Conservation (phyloP, 1,140 invertebrate species). For the Pseudomyrmex flavicornis region DNA sequence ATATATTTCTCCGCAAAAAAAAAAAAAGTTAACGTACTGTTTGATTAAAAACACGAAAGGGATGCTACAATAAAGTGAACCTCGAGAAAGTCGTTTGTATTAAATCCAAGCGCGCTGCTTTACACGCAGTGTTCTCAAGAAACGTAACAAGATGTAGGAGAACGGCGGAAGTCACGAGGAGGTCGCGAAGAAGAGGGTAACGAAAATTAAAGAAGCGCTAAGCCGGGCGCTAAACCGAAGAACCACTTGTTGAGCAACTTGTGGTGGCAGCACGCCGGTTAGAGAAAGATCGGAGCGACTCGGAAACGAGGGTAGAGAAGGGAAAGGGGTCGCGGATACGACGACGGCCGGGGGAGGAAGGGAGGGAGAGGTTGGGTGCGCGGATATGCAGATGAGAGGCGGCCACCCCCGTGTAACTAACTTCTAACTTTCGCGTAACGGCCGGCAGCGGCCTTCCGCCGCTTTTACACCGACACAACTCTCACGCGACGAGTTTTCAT, state of each 20-base stretch:
- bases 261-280: conserved; percentile 75
- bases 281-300: conserved; percentile 70
- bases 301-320: conserved; percentile 65
- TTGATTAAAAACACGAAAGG: background rate
- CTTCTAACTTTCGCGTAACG: conserved; percentile 81
- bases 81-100: background rate
- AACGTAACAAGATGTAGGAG: background rate
- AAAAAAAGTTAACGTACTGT: background rate
- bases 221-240: conserved; percentile 84
- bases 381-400: conserved; percentile 84
- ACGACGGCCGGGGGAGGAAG: conserved; percentile 53
- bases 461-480: conserved; percentile 55
- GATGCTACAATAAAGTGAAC: background rate
- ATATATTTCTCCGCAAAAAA: background rate
- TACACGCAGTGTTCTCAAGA: background rate
- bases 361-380: conserved; percentile 64
- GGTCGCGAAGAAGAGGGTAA: conserved; percentile 59
- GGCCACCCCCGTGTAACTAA: conserved; percentile 82
- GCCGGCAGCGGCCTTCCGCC: conserved; percentile 40
- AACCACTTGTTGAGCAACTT: conserved; percentile 84
- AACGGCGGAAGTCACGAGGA: background rate
- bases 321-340: conserved; percentile 45
- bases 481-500: conserved; percentile 50
- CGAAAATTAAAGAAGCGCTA: conserved; percentile 85
- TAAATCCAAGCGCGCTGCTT: background rate